phyloP scores from a whole-genome alignment of 2,797 vertebrate species.

The Macropodus opercularis region DNA sequence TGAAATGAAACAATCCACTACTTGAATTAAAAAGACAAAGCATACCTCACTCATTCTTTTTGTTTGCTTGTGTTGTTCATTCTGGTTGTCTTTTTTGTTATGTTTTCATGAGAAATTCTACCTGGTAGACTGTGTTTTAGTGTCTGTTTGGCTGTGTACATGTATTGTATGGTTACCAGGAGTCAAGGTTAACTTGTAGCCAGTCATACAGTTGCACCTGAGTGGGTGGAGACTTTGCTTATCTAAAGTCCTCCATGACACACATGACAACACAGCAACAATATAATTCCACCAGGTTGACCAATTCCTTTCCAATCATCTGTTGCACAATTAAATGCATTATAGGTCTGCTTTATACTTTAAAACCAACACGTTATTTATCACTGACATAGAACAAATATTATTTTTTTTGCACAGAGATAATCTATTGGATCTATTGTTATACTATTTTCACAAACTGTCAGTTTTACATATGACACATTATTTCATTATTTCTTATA shows the following conservation, averaged over 20 bases:
- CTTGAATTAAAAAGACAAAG: background rate
- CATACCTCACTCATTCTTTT: background rate
- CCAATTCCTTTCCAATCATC: background rate
- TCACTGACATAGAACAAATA: no score
- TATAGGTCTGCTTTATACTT: background rate
- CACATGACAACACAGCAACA: no score
- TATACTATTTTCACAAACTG: background rate
- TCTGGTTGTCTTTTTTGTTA: background rate
- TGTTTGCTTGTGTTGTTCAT: no score
- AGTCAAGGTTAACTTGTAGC: constrained; percentile 21
- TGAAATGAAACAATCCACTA: no score
- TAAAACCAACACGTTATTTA: no score
- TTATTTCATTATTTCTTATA: background rate
- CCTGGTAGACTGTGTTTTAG: background rate
- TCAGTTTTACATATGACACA: background rate
- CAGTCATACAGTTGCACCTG: constrained; percentile 17
- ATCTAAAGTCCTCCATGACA: constrained; percentile 13
- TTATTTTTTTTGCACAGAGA: no score
- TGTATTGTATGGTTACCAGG: background rate
- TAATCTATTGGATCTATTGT: no score
- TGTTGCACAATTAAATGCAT: background rate
- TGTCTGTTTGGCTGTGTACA: no score
- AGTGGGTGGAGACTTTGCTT: constrained; percentile 26
- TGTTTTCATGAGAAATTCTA: no score
- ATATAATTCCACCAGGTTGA: background rate